Conservation (phyloP, 2,113 vertebrate species). For the Pelecanoides urinatrix region DNA sequence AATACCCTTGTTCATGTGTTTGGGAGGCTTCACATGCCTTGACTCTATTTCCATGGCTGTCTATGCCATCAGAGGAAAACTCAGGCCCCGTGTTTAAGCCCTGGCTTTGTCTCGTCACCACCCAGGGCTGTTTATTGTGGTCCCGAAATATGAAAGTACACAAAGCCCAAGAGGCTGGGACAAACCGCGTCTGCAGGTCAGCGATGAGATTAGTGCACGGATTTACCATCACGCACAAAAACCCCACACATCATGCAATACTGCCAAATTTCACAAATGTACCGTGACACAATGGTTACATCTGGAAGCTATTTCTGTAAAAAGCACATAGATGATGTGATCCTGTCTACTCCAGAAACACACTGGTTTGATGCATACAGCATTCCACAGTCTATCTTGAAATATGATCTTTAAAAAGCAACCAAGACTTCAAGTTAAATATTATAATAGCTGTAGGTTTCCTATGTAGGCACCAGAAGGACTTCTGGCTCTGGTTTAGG, state of each 20-base stretch:
- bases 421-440: background rate
- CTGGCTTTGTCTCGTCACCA: background rate
- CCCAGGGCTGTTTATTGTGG: background rate
- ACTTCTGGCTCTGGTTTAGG: background rate
- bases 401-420: background rate
- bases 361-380: background rate
- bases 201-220: background rate
- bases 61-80: background rate
- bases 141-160: background rate
- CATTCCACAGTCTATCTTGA: background rate
- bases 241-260: background rate
- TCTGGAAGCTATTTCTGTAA: slow-evolving; percentile 29
- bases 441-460: background rate
- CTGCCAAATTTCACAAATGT: background rate
- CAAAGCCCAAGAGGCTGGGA: background rate
- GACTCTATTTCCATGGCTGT: background rate
- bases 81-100: background rate
- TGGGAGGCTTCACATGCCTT: background rate
- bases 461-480: background rate
- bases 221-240: background rate
- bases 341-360: background rate
- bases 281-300: slow-evolving; percentile 1
- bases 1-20: fast-evolving
- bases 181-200: background rate
- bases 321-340: background rate